Conservation (phyloP, 2,888 invertebrate species). For the Trimorus sp. region DNA sequence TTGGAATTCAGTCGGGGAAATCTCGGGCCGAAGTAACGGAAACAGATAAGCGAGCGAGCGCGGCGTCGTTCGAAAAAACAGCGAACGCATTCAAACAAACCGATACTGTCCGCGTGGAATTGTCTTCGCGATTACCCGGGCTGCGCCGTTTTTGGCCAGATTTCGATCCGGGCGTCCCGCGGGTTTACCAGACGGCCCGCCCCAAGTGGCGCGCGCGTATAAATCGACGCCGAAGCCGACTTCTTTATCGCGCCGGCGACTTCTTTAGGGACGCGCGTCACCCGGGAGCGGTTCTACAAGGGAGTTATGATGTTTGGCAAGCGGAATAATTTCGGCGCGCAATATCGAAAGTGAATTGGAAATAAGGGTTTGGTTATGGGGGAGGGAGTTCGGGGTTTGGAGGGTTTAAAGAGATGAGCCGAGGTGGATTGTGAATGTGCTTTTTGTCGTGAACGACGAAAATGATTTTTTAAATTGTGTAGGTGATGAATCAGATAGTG, state of each 20-base stretch:
- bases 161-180: slow-evolving; percentile 16
- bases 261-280: slow-evolving; percentile 4
- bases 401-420: no score
- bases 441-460: no score
- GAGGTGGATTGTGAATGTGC: no score
- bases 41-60: slow-evolving; percentile 46
- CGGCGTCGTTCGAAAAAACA: slow-evolving; percentile 3
- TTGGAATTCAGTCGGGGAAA: slow-evolving; percentile 30
- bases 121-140: slow-evolving; percentile 42
- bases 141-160: slow-evolving; percentile 26
- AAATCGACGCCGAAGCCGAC: slow-evolving; percentile 1
- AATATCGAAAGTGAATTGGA: no score
- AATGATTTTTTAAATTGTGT: no score
- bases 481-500: no score
- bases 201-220: slow-evolving; percentile 1
- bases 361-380: no score
- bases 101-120: slow-evolving; percentile 40
- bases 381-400: background rate
- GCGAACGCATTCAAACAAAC: slow-evolving; percentile 39
- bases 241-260: background rate
- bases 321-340: no score
- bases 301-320: slow-evolving; percentile 25
- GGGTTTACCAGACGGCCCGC: slow-evolving; percentile 1
- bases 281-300: slow-evolving; percentile 13
- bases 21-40: slow-evolving; percentile 32